Evolutionary conservation across 2,888 invertebrate species (phyloP), one percentile per base, ranked within the genome.

Genomic region (Cerastis rubricosa): DNA sequence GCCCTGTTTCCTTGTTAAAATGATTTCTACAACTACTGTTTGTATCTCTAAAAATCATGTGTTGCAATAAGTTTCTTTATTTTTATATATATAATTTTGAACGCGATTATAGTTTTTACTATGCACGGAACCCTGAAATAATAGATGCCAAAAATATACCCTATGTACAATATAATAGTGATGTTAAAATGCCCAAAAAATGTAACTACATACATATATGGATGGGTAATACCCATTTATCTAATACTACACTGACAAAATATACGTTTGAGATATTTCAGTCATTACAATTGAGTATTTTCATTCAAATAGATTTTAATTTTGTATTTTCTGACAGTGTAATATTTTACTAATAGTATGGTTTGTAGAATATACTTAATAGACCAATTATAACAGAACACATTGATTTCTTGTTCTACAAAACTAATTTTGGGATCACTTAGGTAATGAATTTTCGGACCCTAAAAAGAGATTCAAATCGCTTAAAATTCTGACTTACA

Each of bases 141-240:
- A 86, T 78, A 74, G 83, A 87, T 87, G 87, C 73, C 88, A 89
- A 90, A 90, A 87, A 90, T 89, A 89, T 86, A 85, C 59, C 63
- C 51, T 85, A 85, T 80, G 22, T 78, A 71, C 73, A 74, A 54
- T 71, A 84, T 54, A 78, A 70, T 67, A 85, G 54, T 81, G 70
- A 76, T 78, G 68, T 65, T 85, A 77, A 76, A 84, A 87, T 85
- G 78, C 72, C 78, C 77, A 83, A 64, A 74, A 75, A 71, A 71
- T 81, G 69, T 78, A 81, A 69, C 72, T 77, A 76, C 72, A 63
- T 43, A 71, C 40, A 40, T 59, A 40, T 47, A 83, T 45, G 64
- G n/a, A 47, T 72, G 17, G 63, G n/a, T 70, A 65, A 59, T 59
- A 54, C 70, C 73, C 69, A 72, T 45, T 59, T 63, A 35, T 45